Evolutionary conservation across 2,113 vertebrate genomes (phyloP), one percentile per base, ranked within the genome.

Genomic region (Genyomyrus donnyi): DNA sequence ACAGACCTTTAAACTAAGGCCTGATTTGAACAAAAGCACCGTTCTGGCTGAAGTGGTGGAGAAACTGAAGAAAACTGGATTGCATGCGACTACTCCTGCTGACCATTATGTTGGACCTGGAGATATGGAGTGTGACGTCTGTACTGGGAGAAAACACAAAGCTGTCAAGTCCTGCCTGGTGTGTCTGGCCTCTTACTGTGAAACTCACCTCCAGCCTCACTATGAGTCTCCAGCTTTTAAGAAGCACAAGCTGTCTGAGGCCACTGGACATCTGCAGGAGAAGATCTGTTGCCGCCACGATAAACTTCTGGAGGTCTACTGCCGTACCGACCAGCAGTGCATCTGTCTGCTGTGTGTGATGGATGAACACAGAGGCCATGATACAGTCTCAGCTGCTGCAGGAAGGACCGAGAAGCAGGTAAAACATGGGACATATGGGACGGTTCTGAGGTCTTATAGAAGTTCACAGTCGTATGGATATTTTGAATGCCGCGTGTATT

Each of bases 1-100:
- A 1, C 86, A 89, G 83, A 87, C 1, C 6, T 93, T 91, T 50
- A 27, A 95, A 93, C 91, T 90, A 94, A 58, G 48, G 17, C 88
- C 88, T 80, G 88, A n/a, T 83, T 8, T 89, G 48, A 48, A 48
- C 31, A 89, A 19, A 83, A 89, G 21, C 48, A 89, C 66, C 27
- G 3, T 89, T 3, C 48, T 89, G 88, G 88, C 88, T 80, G 88
- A 80, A 11, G 46, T 89, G 88, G 9, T 80, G 88, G 90, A 89
- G 2, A 0, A 49, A 94, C 94, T 42, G 0, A 56, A 5, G 90
- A 1, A 85, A 1, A 89, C 50, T 9, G 42, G 77, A 62, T 3
- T 90, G 15, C 89, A 87, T 24, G 85, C 53, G 49, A 3, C 89
- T 87, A n/a, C 85, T 90, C 84, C 58, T 90, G 56, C 27, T 90